Percentiles rank a stretch among this genome's conserved stretches.
Conservation (phyloP, 92 coral and sea anemone genomes). For the Diadumene lineata region DNA sequence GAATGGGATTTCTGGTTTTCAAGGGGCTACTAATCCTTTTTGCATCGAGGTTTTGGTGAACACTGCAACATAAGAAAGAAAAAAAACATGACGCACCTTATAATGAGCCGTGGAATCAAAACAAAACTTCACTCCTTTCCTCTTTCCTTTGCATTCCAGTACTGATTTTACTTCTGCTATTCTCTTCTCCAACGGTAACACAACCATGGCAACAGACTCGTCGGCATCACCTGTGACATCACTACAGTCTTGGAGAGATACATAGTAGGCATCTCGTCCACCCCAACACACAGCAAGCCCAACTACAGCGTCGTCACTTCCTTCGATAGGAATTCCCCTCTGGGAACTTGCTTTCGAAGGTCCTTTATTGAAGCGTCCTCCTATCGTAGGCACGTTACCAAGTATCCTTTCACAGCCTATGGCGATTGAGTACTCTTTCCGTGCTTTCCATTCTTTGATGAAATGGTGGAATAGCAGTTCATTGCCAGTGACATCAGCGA, state of each 20-base stretch:
- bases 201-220: slow-evolving; percentile 60
- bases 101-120: slow-evolving; percentile 79
- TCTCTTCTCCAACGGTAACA: slow-evolving; percentile 58
- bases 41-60: neutral
- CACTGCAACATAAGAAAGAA: no score
- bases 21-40: neutral
- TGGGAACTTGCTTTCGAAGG: slow-evolving; percentile 24
- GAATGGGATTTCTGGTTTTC: no score
- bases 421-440: slow-evolving; percentile 66
- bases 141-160: slow-evolving; percentile 55
- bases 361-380: slow-evolving; percentile 76
- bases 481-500: slow-evolving; percentile 78
- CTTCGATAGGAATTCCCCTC: slow-evolving; percentile 72
- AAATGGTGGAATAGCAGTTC: slow-evolving; percentile 67
- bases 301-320: slow-evolving; percentile 66
- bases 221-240: slow-evolving; percentile 44
- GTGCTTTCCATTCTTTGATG: slow-evolving; percentile 74
- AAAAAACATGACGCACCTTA: slow-evolving; percentile 56
- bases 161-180: slow-evolving; percentile 62
- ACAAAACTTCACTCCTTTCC: slow-evolving; percentile 60
- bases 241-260: slow-evolving; percentile 63
- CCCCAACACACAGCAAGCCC: slow-evolving; percentile 96
- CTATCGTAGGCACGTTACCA: slow-evolving; percentile 67
- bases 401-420: slow-evolving; percentile 81
- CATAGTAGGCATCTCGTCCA: slow-evolving; percentile 66